Conservation (phyloP, 2,797 vertebrate genomes). For the Philypnodon macrostomus region DNA sequence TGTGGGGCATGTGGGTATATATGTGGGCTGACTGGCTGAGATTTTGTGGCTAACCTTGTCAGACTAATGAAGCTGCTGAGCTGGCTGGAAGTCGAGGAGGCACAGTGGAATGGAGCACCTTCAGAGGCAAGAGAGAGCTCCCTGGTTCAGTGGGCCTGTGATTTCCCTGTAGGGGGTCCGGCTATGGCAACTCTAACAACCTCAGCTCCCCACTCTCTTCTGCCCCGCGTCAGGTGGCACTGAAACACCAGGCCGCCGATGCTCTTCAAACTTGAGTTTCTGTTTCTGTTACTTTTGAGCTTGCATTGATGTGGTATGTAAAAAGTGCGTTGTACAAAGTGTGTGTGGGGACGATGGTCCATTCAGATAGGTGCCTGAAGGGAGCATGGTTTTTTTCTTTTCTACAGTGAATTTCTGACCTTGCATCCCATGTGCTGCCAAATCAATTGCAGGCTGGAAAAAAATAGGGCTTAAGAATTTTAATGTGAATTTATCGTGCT, state of each 20-base stretch:
- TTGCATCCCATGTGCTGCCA: too few relatives aligned
- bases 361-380: neutral
- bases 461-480: too few relatives aligned
- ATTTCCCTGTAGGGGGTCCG: constrained; percentile 66
- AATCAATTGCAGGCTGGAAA: too few relatives aligned
- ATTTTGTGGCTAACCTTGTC: constrained; percentile 55
- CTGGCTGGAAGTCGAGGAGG: constrained; percentile 49
- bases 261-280: constrained; percentile 6
- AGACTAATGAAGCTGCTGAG: constrained; percentile 68
- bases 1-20: constrained; percentile 19
- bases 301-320: neutral
- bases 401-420: neutral
- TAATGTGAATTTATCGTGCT: too few relatives aligned
- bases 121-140: constrained; percentile 44
- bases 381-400: neutral
- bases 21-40: constrained; percentile 26
- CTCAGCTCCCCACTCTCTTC: constrained; percentile 30
- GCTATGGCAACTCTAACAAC: constrained; percentile 60
- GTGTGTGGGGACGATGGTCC: neutral
- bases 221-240: constrained; percentile 29
- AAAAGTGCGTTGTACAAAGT: neutral
- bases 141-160: constrained; percentile 63
- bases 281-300: constrained; percentile 6
- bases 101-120: constrained; percentile 52
- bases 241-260: constrained; percentile 12